Conservation (phyloP, 2,113 vertebrate species). For the Chroicocephalus ridibundus region DNA sequence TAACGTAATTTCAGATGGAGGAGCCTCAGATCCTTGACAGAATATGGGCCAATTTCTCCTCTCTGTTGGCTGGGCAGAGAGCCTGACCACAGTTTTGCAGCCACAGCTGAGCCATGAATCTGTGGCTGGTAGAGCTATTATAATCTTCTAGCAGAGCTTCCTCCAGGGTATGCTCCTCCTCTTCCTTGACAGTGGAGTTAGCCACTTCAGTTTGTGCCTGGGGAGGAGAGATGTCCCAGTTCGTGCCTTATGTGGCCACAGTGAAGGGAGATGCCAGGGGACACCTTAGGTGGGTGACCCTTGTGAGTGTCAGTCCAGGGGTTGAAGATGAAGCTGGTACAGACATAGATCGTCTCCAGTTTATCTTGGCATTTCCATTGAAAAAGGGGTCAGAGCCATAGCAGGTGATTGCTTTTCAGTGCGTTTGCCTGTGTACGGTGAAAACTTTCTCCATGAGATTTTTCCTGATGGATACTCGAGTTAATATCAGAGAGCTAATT, state of each 20-base stretch:
- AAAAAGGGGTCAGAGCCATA: not conserved
- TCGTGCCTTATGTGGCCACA: not conserved
- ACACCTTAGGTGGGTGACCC: not conserved
- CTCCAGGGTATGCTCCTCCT: not conserved
- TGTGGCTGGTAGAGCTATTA: slow-evolving; percentile 11
- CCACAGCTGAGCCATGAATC: not conserved
- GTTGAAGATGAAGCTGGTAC: not conserved
- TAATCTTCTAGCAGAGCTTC: not conserved
- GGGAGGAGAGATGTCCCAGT: not conserved
- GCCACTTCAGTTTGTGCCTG: not conserved
- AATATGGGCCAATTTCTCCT: not conserved
- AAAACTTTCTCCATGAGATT: not conserved
- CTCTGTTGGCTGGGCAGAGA: not conserved
- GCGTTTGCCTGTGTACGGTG: not conserved
- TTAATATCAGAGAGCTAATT: not conserved
- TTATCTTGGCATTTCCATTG: not conserved
- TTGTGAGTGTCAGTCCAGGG: not conserved
- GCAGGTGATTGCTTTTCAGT: not conserved
- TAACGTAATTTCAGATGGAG: slow-evolving; percentile 21
- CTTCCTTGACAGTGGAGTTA: not conserved
- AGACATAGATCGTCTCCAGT: not conserved
- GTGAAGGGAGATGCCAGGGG: not conserved
- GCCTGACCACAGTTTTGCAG: slow-evolving; percentile 20
- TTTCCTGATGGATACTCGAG: not conserved
- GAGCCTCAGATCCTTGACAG: not conserved